Conservation (phyloP, 1,140 invertebrate species). For the Pseudomyrmex flavicornis region DNA sequence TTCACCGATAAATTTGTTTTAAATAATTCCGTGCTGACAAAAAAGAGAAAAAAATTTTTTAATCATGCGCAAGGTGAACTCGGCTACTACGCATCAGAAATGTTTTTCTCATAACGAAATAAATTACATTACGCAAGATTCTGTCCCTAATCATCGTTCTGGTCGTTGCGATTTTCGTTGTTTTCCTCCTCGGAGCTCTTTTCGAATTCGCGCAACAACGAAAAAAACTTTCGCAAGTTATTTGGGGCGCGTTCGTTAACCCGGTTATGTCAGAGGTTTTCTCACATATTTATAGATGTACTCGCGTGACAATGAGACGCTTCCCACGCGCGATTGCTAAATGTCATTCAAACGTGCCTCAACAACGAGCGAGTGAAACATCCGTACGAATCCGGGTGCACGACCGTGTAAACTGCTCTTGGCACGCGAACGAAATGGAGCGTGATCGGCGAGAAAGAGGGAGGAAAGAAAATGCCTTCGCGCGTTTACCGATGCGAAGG, state of each 20-base stretch:
- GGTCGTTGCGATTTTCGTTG: background rate
- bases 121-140: slow-evolving; percentile 15
- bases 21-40: too few species aligned
- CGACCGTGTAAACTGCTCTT: slow-evolving; percentile 43
- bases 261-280: slow-evolving; percentile 28
- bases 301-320: slow-evolving; percentile 10
- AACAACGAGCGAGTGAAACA: slow-evolving; percentile 29
- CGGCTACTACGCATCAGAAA: background rate
- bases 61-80: background rate
- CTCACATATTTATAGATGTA: slow-evolving; percentile 26
- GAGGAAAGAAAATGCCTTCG: slow-evolving; percentile 30
- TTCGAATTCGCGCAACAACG: background rate
- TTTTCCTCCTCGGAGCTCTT: background rate
- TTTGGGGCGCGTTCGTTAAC: background rate
- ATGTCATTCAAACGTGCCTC: slow-evolving; percentile 27
- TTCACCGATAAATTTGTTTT: background rate
- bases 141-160: slow-evolving; percentile 21
- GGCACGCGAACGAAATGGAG: slow-evolving; percentile 47
- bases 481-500: slow-evolving; percentile 48
- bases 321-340: slow-evolving; percentile 34
- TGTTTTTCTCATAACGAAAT: background rate
- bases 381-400: slow-evolving; percentile 15
- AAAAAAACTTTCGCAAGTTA: slow-evolving; percentile 19
- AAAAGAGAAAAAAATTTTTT: background rate
- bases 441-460: background rate